Base-by-base conservation (phyloP, 2,888 invertebrate species). In the Podotricha telesiphe region DNA sequence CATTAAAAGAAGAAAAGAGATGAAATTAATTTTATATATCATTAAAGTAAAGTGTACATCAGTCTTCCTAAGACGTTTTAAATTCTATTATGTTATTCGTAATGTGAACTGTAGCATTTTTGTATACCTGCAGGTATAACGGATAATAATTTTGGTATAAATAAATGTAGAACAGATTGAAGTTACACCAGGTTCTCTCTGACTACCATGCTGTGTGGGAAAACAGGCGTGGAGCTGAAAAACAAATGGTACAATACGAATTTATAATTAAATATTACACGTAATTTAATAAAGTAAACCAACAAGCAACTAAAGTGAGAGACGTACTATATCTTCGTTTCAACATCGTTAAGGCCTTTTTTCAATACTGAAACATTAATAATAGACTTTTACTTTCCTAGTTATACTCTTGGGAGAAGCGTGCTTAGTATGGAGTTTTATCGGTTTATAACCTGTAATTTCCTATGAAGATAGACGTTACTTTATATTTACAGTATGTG, bases 381-480 rank as follows among this genome's bases (percentile, higher is more conserved):
- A 55, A 55, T 55, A 55, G 55, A 55, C 34, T 55, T 55, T 55
- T 34, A 55, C 55, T 55, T 55, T 55, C 55, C 55, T 55, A 55
- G 34, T 55, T 55, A 55, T 55, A 17, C 55, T 55, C 34, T 11
- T 17, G 55, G 15, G 55, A 55, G 55, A 17, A 34, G 53, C n/a
- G 34, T 53, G 53, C 28, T n/a, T 55, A 55, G 17, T 37, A 55
- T 55, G 55, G 17, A 55, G 34, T 55, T 34, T 34, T 55, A 55
- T 55, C 55, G 55, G 34, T 55, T 34, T 55, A 55, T 55, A 5
- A 55, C 10, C 17, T 55, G 34, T 55, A 37, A 55, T 55, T 55
- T 55, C 34, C 55, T 19, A 34, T 53, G 17, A 34, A 34, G 11
- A 17, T 53, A 53, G 34, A 53, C 28, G 53, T 34, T 53, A 17